A percentile compares a stretch with the other conserved stretches of the same genome.
These are phyloP conservation scores for Brachyopa scutellaris DNA, from an alignment of 2,888 invertebrate genomes.

Conservation along the genomic window DNA sequence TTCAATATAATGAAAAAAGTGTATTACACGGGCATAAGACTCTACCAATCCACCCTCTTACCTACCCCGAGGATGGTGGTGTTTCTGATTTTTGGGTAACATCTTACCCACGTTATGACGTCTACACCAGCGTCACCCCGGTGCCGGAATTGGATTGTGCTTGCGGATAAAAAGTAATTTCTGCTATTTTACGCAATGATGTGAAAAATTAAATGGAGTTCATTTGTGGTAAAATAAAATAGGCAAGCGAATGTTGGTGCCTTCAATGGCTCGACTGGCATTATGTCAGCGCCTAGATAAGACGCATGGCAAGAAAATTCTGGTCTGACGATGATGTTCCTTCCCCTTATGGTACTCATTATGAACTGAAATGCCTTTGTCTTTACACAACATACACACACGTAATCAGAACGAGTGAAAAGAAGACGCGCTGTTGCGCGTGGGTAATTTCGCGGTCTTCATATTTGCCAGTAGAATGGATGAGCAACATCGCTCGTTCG, in stretches of 20 bases:
- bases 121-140: not conserved
- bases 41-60: not conserved
- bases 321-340: constrained; percentile 6
- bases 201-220: constrained; percentile 57
- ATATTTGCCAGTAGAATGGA: constrained; percentile 33
- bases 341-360: constrained; percentile 23
- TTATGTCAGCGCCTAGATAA: constrained; percentile 42
- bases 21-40: not conserved
- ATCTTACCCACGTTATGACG: not conserved
- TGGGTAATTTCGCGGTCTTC: constrained; percentile 42
- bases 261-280: constrained; percentile 18
- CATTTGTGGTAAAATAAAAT: constrained; percentile 55
- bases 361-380: constrained; percentile 13
- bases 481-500: constrained; percentile 19
- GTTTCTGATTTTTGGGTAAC: constrained; percentile 9
- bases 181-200: constrained; percentile 54
- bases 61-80: constrained; percentile 8
- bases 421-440: constrained; percentile 48
- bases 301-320: constrained; percentile 2
- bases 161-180: constrained; percentile 56
- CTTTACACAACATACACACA: not conserved
- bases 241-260: constrained; percentile 22
- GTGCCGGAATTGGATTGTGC: constrained; percentile 48
- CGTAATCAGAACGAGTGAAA: not conserved
- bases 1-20: constrained; percentile 10